A percentile compares a stretch with the other conserved stretches of the same genome.
Conservation (phyloP, 2,888 invertebrate species). For the Xanthorhoe spadicearia region DNA sequence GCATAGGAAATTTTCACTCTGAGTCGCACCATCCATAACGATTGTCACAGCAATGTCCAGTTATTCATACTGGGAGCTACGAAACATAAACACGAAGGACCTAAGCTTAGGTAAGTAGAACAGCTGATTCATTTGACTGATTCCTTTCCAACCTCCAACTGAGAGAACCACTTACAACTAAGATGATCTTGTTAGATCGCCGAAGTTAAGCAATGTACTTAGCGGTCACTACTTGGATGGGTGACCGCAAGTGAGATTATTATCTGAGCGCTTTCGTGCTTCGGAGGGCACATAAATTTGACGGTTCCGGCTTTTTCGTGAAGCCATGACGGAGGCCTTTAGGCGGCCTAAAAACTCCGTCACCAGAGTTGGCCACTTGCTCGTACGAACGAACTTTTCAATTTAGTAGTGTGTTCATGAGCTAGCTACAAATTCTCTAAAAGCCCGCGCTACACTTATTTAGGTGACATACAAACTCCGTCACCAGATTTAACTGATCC, state of each 20-base stretch:
- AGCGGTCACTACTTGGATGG: no score
- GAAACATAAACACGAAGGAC: constrained; percentile 42
- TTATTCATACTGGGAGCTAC: constrained; percentile 40
- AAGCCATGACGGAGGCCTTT: no score
- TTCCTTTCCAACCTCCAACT: neutral
- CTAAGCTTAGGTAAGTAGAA: neutral
- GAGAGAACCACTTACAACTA: no score
- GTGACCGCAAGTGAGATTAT: no score
- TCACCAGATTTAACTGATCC: neutral
- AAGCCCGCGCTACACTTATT: constrained; percentile 38
- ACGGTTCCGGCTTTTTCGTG: no score
- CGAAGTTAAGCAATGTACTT: no score
- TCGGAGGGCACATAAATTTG: no score
- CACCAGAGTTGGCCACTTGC: neutral
- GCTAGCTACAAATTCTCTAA: constrained; percentile 8
- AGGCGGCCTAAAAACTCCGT: no score
- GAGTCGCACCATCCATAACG: constrained; percentile 43
- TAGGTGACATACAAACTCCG: no score
- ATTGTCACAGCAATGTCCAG: constrained; percentile 46
- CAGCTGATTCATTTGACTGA: constrained; percentile 7
- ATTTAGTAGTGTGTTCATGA: neutral
- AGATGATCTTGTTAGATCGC: no score
- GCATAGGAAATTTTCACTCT: constrained; percentile 45
- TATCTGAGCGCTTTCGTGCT: no score
- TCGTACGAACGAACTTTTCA: neutral